Evolutionary conservation across 2,888 invertebrate genomes (phyloP).

Genomic region (Phaedon cochleariae): DNA sequence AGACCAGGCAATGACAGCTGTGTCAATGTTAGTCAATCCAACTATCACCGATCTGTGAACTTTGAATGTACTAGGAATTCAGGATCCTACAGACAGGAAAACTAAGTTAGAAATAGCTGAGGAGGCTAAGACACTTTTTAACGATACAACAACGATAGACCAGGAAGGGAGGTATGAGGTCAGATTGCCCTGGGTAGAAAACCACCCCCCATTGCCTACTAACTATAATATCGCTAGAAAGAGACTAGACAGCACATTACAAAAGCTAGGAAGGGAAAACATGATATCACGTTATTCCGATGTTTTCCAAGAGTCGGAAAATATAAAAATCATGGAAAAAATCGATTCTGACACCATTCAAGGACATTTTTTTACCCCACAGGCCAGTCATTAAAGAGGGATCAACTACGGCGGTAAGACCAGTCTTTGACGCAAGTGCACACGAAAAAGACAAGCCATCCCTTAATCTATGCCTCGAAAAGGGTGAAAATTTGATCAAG

Average conservation of each 20-base stretch:
- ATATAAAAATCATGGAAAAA: constrained; percentile 4
- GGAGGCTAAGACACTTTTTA: constrained; percentile 23
- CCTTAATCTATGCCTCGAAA: constrained; percentile 29
- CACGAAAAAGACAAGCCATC: constrained; percentile 36
- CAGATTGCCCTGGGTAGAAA: constrained; percentile 43
- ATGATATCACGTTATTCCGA: background rate
- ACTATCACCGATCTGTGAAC: constrained; percentile 12
- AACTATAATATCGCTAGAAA: constrained; percentile 9
- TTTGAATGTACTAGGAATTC: constrained; percentile 3
- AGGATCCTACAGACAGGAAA: background rate
- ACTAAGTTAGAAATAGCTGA: constrained; percentile 1
- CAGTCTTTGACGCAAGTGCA: constrained; percentile 25
- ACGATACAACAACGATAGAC: constrained; percentile 35
- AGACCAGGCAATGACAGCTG: background rate
- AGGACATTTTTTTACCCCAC: constrained; percentile 10
- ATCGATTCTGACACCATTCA: constrained; percentile 15
- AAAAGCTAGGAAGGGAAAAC: background rate
- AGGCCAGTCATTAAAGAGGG: constrained; percentile 15
- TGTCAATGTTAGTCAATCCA: background rate
- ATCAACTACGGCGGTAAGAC: constrained; percentile 8
- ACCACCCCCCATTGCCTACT: constrained; percentile 34
- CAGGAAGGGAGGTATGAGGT: constrained; percentile 44
- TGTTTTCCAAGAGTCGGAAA: constrained; percentile 12
- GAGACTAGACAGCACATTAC: background rate
- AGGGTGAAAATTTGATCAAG: constrained; percentile 33